Conservation (phyloP, 2,113 vertebrate species). For the Neotoma lepida region DNA sequence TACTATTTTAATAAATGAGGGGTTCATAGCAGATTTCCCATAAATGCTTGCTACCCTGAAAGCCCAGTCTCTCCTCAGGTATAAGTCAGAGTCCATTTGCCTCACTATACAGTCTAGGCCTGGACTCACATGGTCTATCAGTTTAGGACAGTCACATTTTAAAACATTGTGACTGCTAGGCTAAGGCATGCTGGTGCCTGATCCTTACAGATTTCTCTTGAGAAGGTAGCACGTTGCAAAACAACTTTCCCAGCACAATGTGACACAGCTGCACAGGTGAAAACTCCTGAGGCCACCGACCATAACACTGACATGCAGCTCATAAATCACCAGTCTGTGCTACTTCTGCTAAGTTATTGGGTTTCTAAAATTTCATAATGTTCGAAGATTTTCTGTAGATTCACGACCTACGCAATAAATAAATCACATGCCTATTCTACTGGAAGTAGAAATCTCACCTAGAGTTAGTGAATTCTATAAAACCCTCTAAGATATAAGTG, state of each 20-base stretch:
- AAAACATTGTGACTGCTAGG: constrained; percentile 45
- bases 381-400: constrained; percentile 59
- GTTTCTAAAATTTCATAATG: constrained; percentile 70
- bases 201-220: constrained; percentile 38
- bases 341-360: constrained; percentile 52
- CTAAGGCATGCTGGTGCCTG: background rate
- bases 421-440: constrained; percentile 35
- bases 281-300: constrained; percentile 61
- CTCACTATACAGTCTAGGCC: background rate
- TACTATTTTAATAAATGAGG: constrained; percentile 11
- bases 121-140: background rate
- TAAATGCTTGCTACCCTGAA: constrained; percentile 12
- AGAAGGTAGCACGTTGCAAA: constrained; percentile 30
- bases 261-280: background rate
- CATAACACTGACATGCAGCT: constrained; percentile 47
- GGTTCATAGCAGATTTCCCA: constrained; percentile 29
- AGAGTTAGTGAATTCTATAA: constrained; percentile 22
- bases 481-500: constrained; percentile 41
- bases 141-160: constrained; percentile 50
- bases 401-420: constrained; percentile 60
- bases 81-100: background rate
- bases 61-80: background rate
- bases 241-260: background rate
- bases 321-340: constrained; percentile 53
- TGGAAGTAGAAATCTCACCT: constrained; percentile 53